These are phyloP conservation scores for Trissolcus brochymenae DNA, from an alignment of 2,888 invertebrate genomes.

Conservation along the genomic window DNA sequence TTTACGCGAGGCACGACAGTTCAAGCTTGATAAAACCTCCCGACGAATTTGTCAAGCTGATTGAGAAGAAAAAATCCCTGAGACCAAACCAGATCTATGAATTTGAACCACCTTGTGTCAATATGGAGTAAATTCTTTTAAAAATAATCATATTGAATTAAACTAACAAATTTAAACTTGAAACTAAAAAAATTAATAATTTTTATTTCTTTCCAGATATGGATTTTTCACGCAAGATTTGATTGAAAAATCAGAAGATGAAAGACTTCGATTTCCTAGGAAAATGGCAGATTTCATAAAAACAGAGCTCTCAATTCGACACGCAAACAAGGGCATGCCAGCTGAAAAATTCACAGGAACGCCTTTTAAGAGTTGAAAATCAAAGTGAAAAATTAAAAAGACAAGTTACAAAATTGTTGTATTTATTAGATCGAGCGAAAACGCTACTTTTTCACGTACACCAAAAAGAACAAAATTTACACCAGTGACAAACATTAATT, in stretches of 20 bases:
- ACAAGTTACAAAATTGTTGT: background rate
- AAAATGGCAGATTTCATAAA: constrained; percentile 64
- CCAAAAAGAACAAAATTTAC: too few species aligned
- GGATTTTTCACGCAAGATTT: constrained; percentile 68
- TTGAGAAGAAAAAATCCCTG: constrained; percentile 59
- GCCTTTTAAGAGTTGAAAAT: constrained; percentile 58
- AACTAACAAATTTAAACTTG: background rate
- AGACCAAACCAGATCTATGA: constrained; percentile 65
- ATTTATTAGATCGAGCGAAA: background rate
- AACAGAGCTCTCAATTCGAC: constrained; percentile 63
- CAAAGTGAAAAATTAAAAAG: background rate
- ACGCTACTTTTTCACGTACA: background rate
- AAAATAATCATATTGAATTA: background rate
- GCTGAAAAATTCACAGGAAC: constrained; percentile 63
- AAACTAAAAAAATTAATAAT: background rate
- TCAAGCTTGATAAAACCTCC: constrained; percentile 55
- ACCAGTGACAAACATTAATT: too few species aligned
- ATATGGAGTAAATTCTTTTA: constrained; percentile 67
- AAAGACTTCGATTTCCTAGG: constrained; percentile 64
- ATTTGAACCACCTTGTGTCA: constrained; percentile 66
- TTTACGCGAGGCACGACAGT: constrained; percentile 69
- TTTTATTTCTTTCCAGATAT: constrained; percentile 62
- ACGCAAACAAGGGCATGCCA: constrained; percentile 59
- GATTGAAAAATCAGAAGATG: constrained; percentile 63
- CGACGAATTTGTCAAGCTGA: constrained; percentile 64